These are phyloP conservation scores for Podilymbus podiceps DNA, from an alignment of 2,113 vertebrate genomes.

Conservation along the genomic window DNA sequence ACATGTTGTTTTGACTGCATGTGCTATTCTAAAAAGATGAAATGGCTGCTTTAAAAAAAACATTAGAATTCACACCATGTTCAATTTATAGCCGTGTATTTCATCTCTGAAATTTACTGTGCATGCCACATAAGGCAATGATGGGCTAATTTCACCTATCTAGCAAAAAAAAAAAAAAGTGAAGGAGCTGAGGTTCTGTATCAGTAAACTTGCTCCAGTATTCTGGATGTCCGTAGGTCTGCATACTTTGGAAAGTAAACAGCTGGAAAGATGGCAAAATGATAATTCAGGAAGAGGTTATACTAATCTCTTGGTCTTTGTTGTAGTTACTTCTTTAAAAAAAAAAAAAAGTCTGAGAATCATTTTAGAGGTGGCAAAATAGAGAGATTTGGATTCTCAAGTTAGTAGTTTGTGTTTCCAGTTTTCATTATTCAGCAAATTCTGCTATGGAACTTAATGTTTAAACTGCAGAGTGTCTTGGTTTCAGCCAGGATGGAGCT, in stretches of 20 bases:
- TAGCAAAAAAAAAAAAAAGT: background rate
- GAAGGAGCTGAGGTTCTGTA: background rate
- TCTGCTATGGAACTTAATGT: background rate
- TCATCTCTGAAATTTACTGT: background rate
- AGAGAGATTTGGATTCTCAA: background rate
- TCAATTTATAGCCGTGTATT: background rate
- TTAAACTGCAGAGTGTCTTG: background rate
- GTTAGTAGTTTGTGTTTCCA: background rate
- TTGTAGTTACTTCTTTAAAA: background rate
- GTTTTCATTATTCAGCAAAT: background rate
- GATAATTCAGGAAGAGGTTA: background rate
- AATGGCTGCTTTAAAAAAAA: background rate
- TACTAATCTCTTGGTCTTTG: background rate
- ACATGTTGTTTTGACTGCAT: background rate
- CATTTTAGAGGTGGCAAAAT: background rate
- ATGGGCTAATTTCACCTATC: background rate
- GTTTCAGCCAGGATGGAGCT: too few relatives aligned
- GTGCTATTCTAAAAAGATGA: background rate
- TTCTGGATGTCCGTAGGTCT: background rate
- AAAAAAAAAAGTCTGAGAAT: background rate
- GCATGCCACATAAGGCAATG: background rate
- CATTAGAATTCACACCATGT: background rate
- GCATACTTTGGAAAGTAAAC: background rate
- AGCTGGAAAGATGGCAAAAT: background rate
- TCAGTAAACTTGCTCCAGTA: background rate